phyloP scores from a whole-genome alignment of 2,113 vertebrate genomes.

The Sprattus sprattus region DNA sequence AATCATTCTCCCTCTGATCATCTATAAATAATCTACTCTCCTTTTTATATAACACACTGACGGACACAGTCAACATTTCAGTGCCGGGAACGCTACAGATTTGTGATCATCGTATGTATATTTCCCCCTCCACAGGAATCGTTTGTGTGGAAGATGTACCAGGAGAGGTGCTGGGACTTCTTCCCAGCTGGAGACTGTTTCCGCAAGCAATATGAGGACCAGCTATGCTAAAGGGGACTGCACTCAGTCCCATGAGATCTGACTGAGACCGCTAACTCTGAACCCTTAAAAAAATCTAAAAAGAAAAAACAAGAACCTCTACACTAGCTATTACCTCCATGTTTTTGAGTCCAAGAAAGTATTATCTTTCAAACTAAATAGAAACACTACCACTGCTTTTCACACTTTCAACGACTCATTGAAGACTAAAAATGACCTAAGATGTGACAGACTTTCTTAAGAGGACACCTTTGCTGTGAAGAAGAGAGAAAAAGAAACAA shows the following conservation, averaged over 20 bases:
- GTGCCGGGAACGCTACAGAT: not conserved
- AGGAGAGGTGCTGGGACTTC: conserved; percentile 98
- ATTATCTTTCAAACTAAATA: conserved; percentile 21
- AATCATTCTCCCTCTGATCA: conserved; percentile 7
- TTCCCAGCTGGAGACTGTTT: conserved; percentile 98
- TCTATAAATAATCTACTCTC: not conserved
- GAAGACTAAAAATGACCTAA: not conserved
- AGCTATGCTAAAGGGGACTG: conserved; percentile 77
- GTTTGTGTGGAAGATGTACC: conserved; percentile 99
- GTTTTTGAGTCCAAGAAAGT: conserved; percentile 25
- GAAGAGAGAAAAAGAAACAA: conserved; percentile 17
- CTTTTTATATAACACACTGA: not conserved
- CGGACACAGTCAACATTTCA: not conserved
- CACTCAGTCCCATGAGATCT: not conserved
- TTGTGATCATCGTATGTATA: not conserved
- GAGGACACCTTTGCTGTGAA: conserved; percentile 23
- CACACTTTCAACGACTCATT: conserved; percentile 21
- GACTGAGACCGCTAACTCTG: conserved; percentile 13
- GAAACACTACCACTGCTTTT: conserved; percentile 12
- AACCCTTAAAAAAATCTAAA: not conserved
- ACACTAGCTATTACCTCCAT: conserved; percentile 30
- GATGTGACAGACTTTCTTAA: conserved; percentile 27
- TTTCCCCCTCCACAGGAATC: conserved; percentile 82
- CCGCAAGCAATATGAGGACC: conserved; percentile 98
- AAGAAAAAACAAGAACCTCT: conserved; percentile 20